Percentiles rank a stretch among this genome's conserved stretches.
Evolutionary conservation across 2,888 invertebrate species (phyloP).

Genomic region (Calephelis perditalis): DNA sequence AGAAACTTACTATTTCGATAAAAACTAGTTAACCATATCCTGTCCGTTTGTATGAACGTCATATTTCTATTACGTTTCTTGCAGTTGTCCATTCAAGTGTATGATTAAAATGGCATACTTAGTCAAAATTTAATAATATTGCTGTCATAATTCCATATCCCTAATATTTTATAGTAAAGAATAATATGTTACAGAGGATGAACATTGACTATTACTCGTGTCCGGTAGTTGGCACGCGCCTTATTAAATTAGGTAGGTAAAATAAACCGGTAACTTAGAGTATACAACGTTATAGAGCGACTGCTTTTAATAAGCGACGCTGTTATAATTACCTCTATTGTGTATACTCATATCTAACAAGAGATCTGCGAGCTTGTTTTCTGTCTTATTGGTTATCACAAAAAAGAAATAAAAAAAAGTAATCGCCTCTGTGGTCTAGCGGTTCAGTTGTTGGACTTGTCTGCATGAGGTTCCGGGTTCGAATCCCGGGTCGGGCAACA

Average conservation of each 20-base stretch:
- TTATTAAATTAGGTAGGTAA: constrained; percentile 73
- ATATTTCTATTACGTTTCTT: neutral
- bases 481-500: too few species aligned
- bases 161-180: constrained; percentile 30
- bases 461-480: too few species aligned
- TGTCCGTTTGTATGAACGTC: neutral
- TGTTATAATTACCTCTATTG: too few species aligned
- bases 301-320: too few species aligned
- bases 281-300: neutral
- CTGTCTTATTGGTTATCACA: too few species aligned
- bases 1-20: too few species aligned
- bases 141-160: constrained; percentile 23
- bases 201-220: constrained; percentile 48
- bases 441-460: too few species aligned
- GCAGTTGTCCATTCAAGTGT: constrained; percentile 1
- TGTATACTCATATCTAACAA: too few species aligned
- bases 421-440: too few species aligned
- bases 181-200: constrained; percentile 49
- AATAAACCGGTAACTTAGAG: constrained; percentile 45
- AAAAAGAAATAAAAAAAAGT: too few species aligned
- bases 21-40: too few species aligned
- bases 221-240: constrained; percentile 60
- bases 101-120: constrained; percentile 23
- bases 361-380: too few species aligned
- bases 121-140: constrained; percentile 17